phyloP scores from a whole-genome alignment of 53 echinoderm and acorn worm genomes.

The Luidia sarsii region DNA sequence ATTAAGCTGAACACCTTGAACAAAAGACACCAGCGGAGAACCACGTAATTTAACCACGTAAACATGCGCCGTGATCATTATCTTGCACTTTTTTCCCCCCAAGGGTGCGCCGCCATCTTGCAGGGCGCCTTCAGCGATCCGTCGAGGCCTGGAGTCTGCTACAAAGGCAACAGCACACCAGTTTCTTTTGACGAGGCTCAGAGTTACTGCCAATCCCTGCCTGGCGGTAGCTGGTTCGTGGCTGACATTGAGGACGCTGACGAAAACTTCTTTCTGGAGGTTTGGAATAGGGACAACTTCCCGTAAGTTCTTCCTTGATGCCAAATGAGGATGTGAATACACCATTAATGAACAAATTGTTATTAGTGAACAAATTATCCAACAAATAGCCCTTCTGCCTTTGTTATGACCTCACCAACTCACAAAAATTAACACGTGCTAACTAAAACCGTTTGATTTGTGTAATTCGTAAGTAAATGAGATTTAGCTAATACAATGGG shows the following conservation, averaged over 20 bases:
- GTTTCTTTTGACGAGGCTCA: background rate
- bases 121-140: constrained; percentile 3
- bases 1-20: too few relatives aligned
- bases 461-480: background rate
- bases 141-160: constrained; percentile 19
- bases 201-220: background rate
- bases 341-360: background rate
- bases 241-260: constrained; percentile 24
- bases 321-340: too few relatives aligned
- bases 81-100: too few relatives aligned
- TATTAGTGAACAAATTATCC: background rate
- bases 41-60: background rate
- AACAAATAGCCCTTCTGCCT: background rate
- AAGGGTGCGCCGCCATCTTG: background rate
- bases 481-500: too few relatives aligned
- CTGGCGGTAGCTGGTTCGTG: constrained; percentile 2
- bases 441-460: background rate
- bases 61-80: background rate
- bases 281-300: too few relatives aligned
- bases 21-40: background rate
- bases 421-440: background rate
- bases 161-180: background rate
- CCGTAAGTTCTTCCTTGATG: constrained; percentile 20
- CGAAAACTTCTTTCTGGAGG: constrained; percentile 17
- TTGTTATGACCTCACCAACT: background rate